A percentile compares a stretch with the other conserved stretches of the same genome.
Evolutionary conservation across 1,140 invertebrate genomes (phyloP).

Genomic region (Camponotus floridanus): DNA sequence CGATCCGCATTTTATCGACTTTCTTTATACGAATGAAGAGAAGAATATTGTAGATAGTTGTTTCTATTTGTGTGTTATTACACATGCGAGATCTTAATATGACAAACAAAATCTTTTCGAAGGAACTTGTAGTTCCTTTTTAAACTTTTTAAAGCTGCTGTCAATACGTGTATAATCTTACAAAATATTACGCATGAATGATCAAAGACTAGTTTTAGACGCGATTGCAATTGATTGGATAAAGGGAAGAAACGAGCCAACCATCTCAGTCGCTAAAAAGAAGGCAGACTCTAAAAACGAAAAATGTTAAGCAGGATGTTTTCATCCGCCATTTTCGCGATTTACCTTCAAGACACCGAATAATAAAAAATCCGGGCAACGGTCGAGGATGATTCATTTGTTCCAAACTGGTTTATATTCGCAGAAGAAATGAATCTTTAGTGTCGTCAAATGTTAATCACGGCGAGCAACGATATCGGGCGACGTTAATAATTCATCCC

Average conservation of each 20-base stretch:
- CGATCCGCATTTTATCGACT: slow-evolving; percentile 28
- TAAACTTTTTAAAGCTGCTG: slow-evolving; percentile 4
- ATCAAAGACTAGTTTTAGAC: slow-evolving; percentile 24
- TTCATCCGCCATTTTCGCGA: neutral
- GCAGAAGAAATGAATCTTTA: slow-evolving; percentile 13
- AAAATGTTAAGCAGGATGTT: neutral
- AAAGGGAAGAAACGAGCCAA: neutral
- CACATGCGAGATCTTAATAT: slow-evolving; percentile 8
- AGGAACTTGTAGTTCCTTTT: slow-evolving; percentile 14
- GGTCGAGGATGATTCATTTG: neutral
- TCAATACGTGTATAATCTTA: slow-evolving; percentile 18
- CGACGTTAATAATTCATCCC: slow-evolving; percentile 54
- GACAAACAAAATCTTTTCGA: neutral
- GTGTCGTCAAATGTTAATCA: slow-evolving; percentile 29
- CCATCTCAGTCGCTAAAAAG: neutral
- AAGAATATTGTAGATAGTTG: slow-evolving; percentile 13
- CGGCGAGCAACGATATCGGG: slow-evolving; percentile 29
- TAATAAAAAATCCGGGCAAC: neutral
- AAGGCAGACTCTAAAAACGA: neutral
- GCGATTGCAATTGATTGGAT: slow-evolving; percentile 5
- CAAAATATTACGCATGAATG: slow-evolving; percentile 15
- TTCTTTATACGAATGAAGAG: slow-evolving; percentile 11
- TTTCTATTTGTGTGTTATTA: slow-evolving; percentile 15
- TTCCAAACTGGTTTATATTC: neutral
- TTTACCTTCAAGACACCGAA: neutral